These are phyloP conservation scores for Anhinga anhinga DNA, from an alignment of 2,113 vertebrate genomes.

Conservation along the genomic window DNA sequence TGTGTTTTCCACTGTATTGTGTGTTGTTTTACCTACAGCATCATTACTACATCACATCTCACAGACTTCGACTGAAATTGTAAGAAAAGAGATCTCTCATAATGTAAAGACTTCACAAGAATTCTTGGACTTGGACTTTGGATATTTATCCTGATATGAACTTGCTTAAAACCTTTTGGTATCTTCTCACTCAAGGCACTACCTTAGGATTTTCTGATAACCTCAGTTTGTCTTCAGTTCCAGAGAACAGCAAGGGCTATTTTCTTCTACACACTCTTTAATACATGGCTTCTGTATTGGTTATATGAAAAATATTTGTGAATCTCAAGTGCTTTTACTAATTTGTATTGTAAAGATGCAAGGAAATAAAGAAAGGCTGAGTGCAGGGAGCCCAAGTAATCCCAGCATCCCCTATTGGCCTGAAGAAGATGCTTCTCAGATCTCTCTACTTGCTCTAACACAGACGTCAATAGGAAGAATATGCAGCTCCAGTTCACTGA, in stretches of 20 bases:
- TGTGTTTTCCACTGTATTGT: neutral
- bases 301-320: neutral
- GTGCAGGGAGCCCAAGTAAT: neutral
- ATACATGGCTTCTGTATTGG: neutral
- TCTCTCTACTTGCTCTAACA: neutral
- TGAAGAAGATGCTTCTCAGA: neutral
- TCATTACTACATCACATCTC: neutral
- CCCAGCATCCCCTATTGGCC: neutral
- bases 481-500: neutral
- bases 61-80: neutral
- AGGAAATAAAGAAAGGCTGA: neutral
- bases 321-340: neutral
- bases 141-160: neutral
- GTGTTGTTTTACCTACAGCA: neutral
- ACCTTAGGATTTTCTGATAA: neutral
- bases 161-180: neutral
- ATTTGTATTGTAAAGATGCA: neutral
- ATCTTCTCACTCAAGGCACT: neutral
- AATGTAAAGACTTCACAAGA: neutral
- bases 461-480: neutral
- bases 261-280: neutral
- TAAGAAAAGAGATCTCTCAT: neutral
- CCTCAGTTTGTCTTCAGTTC: neutral
- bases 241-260: neutral
- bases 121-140: neutral